Percentiles rank a stretch among this genome's conserved stretches.
These are phyloP conservation scores for Callipepla californica DNA, from an alignment of 2,113 vertebrate species.

Conservation along the genomic window DNA sequence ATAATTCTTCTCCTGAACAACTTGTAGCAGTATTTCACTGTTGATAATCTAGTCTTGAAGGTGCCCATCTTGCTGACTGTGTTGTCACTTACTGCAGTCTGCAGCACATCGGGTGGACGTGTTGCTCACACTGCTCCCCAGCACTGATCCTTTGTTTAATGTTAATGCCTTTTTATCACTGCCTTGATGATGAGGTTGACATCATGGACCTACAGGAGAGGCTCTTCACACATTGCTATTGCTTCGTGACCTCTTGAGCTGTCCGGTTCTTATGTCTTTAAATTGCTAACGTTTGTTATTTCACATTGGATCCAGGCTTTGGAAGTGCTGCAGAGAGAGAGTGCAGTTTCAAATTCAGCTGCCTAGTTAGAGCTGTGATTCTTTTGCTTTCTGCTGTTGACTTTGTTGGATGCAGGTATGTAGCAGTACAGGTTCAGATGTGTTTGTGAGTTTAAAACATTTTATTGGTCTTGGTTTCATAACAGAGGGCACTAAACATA, in stretches of 20 bases:
- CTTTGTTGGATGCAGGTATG: background rate
- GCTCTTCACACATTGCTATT: background rate
- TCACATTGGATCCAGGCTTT: background rate
- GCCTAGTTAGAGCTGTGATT: background rate
- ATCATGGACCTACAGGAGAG: rapidly evolving
- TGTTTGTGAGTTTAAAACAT: background rate
- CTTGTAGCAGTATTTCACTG: background rate
- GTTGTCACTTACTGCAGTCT: background rate
- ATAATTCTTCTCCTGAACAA: background rate
- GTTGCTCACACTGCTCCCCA: background rate
- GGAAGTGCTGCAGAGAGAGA: background rate
- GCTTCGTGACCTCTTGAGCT: background rate
- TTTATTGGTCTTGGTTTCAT: background rate
- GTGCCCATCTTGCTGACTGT: background rate
- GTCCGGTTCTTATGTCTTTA: background rate
- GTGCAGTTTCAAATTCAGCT: background rate
- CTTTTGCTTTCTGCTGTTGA: background rate
- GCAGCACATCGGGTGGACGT: background rate
- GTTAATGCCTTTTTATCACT: background rate
- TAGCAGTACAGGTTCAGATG: background rate
- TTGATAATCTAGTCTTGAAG: background rate
- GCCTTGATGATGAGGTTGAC: background rate
- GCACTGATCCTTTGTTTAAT: background rate
- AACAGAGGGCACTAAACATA: background rate
- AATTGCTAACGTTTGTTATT: background rate